Percentiles rank a stretch among this genome's conserved stretches.
phyloP scores from a whole-genome alignment of 2,113 vertebrate species.

The Amazona guildingii region DNA sequence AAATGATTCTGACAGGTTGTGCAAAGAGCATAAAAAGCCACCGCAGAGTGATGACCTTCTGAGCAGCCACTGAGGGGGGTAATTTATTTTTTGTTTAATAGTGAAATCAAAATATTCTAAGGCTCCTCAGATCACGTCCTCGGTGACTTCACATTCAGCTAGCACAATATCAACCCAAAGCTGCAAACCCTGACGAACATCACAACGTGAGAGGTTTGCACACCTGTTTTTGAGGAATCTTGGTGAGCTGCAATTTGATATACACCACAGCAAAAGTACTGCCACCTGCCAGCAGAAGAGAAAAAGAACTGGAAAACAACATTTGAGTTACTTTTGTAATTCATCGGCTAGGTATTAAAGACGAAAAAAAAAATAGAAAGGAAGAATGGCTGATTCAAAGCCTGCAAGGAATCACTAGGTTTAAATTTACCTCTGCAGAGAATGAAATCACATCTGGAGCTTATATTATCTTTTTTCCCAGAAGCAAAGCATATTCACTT shows the following conservation, averaged over 20 bases:
- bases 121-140: neutral
- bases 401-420: neutral
- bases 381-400: neutral
- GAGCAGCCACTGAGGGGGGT: neutral
- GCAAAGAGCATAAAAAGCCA: neutral
- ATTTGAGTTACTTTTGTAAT: neutral
- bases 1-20: slow-evolving; percentile 23
- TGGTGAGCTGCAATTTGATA: neutral
- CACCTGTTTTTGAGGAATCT: neutral
- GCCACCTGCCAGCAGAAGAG: neutral
- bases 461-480: slow-evolving; percentile 17
- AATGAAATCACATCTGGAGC: slow-evolving; percentile 47
- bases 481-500: slow-evolving; percentile 42
- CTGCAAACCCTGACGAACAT: neutral
- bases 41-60: neutral
- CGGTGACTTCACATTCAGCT: neutral
- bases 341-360: neutral
- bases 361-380: neutral
- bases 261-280: neutral
- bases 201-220: neutral
- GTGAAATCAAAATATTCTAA: neutral
- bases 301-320: neutral
- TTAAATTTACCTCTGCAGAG: slow-evolving; percentile 24
- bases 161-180: neutral
- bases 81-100: neutral